A percentile compares a stretch with the other conserved stretches of the same genome.
Evolutionary conservation across 2,113 vertebrate species (phyloP).

Genomic region (Synchiropus splendidus): DNA sequence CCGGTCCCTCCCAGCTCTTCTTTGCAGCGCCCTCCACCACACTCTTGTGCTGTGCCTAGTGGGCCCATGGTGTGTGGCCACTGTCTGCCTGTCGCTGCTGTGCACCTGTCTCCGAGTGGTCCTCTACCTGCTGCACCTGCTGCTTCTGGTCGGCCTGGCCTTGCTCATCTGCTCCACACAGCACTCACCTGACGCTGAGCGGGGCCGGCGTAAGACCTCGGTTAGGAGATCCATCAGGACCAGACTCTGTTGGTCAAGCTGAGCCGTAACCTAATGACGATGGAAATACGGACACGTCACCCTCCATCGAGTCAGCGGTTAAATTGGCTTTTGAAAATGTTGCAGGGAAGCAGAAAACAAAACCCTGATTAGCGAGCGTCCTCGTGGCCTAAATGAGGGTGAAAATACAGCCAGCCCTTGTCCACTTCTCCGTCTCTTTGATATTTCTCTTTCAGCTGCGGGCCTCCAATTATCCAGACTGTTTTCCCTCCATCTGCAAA

Average conservation of each 20-base stretch:
- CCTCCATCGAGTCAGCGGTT: slow-evolving; percentile 22
- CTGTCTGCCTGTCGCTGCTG: slow-evolving; percentile 20
- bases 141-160: slow-evolving; percentile 21
- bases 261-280: too few species aligned
- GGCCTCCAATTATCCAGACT: slow-evolving; percentile 56
- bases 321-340: slow-evolving; percentile 42
- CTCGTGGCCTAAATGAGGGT: slow-evolving; percentile 51
- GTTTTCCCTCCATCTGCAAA: slow-evolving; percentile 40
- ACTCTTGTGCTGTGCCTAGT: slow-evolving; percentile 44
- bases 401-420: slow-evolving; percentile 38
- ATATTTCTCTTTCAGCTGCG: slow-evolving; percentile 24
- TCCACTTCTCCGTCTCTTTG: slow-evolving; percentile 39
- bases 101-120: slow-evolving; percentile 22
- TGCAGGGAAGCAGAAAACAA: slow-evolving; percentile 13
- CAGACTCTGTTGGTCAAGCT: too few species aligned
- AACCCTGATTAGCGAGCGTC: slow-evolving; percentile 28
- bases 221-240: too few species aligned
- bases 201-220: background rate
- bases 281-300: slow-evolving; percentile 9
- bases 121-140: slow-evolving; percentile 48
- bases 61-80: slow-evolving; percentile 27
- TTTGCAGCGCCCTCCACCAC: slow-evolving; percentile 29
- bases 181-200: slow-evolving; percentile 5
- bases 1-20: slow-evolving; percentile 33
- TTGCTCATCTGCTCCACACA: slow-evolving; percentile 21